Evolutionary conservation across 2,113 vertebrate genomes (phyloP).

Genomic region (Canis aureus): DNA sequence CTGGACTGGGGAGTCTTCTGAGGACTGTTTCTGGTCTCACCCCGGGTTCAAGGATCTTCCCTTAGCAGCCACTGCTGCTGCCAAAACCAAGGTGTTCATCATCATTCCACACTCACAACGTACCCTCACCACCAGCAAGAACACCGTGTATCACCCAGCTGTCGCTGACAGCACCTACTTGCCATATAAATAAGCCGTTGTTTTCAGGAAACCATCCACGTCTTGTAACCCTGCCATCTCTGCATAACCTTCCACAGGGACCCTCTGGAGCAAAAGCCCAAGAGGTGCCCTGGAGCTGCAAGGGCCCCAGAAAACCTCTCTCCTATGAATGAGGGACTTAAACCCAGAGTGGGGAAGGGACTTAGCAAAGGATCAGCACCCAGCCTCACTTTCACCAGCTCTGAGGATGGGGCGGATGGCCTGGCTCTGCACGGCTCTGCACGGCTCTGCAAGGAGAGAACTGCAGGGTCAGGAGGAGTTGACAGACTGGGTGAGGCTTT

Average conservation of each 20-base stretch:
- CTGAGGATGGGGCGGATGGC: neutral
- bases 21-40: neutral
- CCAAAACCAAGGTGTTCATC: neutral
- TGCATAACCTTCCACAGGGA: neutral
- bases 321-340: neutral
- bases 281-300: neutral
- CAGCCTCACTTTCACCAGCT: neutral
- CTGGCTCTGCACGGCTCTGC: neutral
- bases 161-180: neutral
- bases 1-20: neutral
- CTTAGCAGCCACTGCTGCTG: neutral
- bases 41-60: neutral
- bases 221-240: neutral
- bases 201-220: neutral
- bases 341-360: neutral
- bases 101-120: neutral
- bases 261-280: neutral
- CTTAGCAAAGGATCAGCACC: neutral
- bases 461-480: fast-evolving
- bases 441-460: neutral
- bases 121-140: too few relatives aligned
- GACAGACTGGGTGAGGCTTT: neutral
- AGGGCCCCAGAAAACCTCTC: neutral
- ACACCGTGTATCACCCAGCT: neutral
- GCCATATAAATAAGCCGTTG: neutral